Base-by-base conservation (phyloP, 92 coral and sea anemone genomes). In the Actinostola sp. region DNA sequence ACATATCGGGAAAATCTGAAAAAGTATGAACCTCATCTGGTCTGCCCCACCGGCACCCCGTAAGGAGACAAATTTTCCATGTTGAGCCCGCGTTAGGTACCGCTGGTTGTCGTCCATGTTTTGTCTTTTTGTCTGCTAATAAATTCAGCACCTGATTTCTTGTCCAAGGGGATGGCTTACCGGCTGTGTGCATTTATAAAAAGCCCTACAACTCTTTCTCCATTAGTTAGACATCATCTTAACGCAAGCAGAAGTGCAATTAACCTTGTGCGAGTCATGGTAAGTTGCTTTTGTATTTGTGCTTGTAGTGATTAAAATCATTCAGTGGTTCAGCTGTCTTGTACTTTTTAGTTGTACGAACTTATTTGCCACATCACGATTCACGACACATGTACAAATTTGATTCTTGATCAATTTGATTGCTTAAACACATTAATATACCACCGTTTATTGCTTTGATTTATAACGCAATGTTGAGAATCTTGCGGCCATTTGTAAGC, bases 81-180 rank as follows among this genome's bases (percentile, higher is more conserved):
- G 25, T 19, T 78, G 86, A 71, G 79, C 73, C 89, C 77, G 82
- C 78, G 57, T 1, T 28, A 13, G 24, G 8, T 43, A 25, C 86
- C 84, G 89, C 89, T 85, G 89, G 11, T 16, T 73, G 63, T 75
- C 74, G 35, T 61, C 89, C 85, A 85, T 67, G 66, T 21, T 19
- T 36, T 30, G 14, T 52, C 19, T 4, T 5, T 12, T 57, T 35
- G 58, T 49, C 30, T 30, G 59, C 24, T 1, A 17, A 33, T 48
- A 63, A 14, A 31, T 12, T 75, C 55, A 33, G n/a, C 12, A n/a
- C 31, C 25, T 7, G 50, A 16, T 71, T 55, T 61, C 36, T 57
- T 42, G 31, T 64, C 8, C 27, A 34, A 45, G 80, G 82, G 83
- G 33, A 88, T 88, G 93, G 93, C 93, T 61, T 84, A 70, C 76